Evolutionary conservation across 2,888 invertebrate genomes (phyloP).

Genomic region (Platynereis dumerilii): DNA sequence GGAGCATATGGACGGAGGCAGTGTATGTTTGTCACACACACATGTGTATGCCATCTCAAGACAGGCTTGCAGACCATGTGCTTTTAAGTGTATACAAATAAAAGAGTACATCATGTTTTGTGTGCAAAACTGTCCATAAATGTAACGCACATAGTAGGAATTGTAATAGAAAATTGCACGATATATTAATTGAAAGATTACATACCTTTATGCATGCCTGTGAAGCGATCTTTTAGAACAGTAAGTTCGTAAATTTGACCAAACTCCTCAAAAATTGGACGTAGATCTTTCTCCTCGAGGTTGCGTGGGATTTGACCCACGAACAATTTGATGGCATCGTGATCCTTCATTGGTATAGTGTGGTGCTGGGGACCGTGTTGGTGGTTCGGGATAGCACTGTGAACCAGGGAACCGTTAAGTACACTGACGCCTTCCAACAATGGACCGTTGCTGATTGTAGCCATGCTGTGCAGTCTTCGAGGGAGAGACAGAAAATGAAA

Average conservation of each 20-base stretch:
- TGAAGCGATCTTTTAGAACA: constrained; percentile 91
- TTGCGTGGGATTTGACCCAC: constrained; percentile 92
- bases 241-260: constrained; percentile 94
- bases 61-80: too few species aligned
- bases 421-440: constrained; percentile 11
- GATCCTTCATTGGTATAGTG: constrained; percentile 64
- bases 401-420: constrained; percentile 16
- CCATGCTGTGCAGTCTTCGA: constrained; percentile 24
- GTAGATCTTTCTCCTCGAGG: constrained; percentile 83
- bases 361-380: too few species aligned
- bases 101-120: too few species aligned
- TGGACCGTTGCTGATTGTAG: constrained; percentile 24
- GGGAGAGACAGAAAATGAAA: constrained; percentile 28
- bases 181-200: neutral
- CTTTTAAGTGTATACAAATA: too few species aligned
- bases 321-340: constrained; percentile 79
- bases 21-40: too few species aligned
- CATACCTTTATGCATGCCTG: constrained; percentile 93
- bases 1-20: too few species aligned
- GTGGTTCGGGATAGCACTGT: too few species aligned
- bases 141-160: too few species aligned
- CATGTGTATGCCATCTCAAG: too few species aligned
- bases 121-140: too few species aligned
- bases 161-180: too few species aligned
- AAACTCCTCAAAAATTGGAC: constrained; percentile 90